A percentile compares a stretch with the other conserved stretches of the same genome.
Conservation (phyloP, 2,113 vertebrate species). For the Stegostoma tigrinum region DNA sequence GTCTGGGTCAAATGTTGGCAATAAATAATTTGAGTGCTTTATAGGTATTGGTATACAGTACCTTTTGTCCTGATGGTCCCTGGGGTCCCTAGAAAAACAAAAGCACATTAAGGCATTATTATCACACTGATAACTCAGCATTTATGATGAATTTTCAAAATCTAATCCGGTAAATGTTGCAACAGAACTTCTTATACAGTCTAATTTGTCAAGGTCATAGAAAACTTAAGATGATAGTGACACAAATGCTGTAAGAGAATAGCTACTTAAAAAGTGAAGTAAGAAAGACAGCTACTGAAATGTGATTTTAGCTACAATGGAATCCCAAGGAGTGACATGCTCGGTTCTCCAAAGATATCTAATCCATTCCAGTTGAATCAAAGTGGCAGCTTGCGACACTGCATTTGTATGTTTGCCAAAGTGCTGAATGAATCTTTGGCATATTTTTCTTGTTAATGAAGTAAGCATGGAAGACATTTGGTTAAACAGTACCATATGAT, state of each 20-base stretch:
- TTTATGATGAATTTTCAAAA: conserved; percentile 51
- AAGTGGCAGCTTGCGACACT: conserved; percentile 50
- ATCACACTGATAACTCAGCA: conserved; percentile 45
- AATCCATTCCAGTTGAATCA: conserved; percentile 51
- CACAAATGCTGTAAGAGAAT: conserved; percentile 41
- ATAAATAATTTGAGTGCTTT: conserved; percentile 45
- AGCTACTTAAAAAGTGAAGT: conserved; percentile 42
- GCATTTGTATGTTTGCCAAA: background rate
- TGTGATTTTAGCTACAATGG: conserved; percentile 19
- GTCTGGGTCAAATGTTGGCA: conserved; percentile 43
- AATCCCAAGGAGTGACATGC: background rate
- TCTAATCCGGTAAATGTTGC: conserved; percentile 44
- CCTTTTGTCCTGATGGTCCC: conserved; percentile 84
- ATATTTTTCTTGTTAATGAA: background rate
- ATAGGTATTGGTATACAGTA: conserved; percentile 54
- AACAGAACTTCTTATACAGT: conserved; percentile 37
- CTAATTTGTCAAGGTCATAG: background rate
- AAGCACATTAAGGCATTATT: conserved; percentile 58
- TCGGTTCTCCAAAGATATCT: conserved; percentile 40
- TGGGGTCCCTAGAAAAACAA: conserved; percentile 74
- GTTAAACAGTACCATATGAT: background rate
- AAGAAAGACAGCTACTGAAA: conserved; percentile 28
- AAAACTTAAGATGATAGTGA: conserved; percentile 40
- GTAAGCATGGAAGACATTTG: background rate
- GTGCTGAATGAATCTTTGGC: background rate